A percentile compares a stretch with the other conserved stretches of the same genome.
phyloP scores from a whole-genome alignment of 1,140 invertebrate genomes.

The Schlechtendalia chinensis region DNA sequence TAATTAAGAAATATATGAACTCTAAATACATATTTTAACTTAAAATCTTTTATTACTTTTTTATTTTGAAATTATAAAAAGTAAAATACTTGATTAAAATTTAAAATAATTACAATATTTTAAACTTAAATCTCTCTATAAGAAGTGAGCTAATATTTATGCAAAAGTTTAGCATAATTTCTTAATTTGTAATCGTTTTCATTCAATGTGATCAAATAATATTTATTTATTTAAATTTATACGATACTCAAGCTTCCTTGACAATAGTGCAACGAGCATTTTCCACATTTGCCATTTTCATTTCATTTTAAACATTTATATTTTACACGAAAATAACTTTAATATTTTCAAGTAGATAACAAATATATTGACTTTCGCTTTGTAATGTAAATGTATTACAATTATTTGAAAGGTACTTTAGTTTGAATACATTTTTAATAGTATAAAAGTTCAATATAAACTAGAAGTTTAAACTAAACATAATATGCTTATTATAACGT shows the following conservation, averaged over 20 bases:
- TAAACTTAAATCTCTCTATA: conserved; percentile 7
- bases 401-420: no score
- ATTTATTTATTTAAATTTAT: conserved; percentile 43
- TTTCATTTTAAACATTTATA: conserved; percentile 24
- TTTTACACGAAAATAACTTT: neutral
- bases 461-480: neutral
- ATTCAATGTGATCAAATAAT: conserved; percentile 35
- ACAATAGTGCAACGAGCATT: neutral
- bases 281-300: conserved; percentile 21
- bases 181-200: conserved; percentile 43
- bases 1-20: neutral
- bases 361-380: neutral
- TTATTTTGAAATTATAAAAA: neutral
- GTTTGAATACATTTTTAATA: neutral
- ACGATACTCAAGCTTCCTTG: conserved; percentile 9
- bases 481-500: no score
- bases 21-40: neutral
- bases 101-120: conserved; percentile 8
- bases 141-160: conserved; percentile 27
- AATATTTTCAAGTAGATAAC: neutral
- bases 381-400: neutral
- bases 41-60: neutral
- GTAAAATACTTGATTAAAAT: neutral
- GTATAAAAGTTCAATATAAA: neutral
- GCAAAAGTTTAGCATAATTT: conserved; percentile 34